phyloP scores from a whole-genome alignment of 37 sponge, comb jelly and placozoan species.

The Beroe ovata region DNA sequence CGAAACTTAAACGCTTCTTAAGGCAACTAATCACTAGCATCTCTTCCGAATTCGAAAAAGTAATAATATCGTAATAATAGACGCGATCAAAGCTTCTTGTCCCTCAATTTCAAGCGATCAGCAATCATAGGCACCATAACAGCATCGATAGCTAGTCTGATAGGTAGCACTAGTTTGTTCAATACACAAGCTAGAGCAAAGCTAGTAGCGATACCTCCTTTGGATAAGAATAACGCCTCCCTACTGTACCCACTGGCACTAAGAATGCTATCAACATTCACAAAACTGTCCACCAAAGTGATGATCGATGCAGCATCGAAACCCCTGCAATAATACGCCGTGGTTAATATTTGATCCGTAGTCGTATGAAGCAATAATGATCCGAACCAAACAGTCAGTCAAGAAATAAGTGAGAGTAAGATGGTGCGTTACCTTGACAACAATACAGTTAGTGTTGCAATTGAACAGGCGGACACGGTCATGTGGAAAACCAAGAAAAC shows the following conservation, averaged over 20 bases:
- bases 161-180: background rate
- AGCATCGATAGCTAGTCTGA: background rate
- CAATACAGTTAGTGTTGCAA: background rate
- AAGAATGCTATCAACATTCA: conserved; percentile 31
- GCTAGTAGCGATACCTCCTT: background rate
- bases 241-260: background rate
- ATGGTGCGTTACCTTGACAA: background rate
- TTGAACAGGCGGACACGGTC: background rate
- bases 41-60: too few species aligned
- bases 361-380: too few species aligned
- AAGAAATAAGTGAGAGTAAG: too few species aligned
- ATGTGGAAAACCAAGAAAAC: background rate
- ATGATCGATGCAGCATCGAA: background rate
- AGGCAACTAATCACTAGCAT: too few species aligned
- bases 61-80: too few species aligned
- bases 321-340: background rate
- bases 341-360: too few species aligned
- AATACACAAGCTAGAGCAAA: background rate
- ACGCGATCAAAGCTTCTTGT: too few species aligned
- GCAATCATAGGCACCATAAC: conserved; percentile 29
- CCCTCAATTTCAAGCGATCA: background rate
- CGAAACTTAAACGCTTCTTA: too few species aligned
- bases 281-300: background rate
- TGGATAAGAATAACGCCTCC: background rate
- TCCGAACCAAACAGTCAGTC: too few species aligned